Conservation (phyloP, 2,113 vertebrate genomes). For the Daubentonia madagascariensis region DNA sequence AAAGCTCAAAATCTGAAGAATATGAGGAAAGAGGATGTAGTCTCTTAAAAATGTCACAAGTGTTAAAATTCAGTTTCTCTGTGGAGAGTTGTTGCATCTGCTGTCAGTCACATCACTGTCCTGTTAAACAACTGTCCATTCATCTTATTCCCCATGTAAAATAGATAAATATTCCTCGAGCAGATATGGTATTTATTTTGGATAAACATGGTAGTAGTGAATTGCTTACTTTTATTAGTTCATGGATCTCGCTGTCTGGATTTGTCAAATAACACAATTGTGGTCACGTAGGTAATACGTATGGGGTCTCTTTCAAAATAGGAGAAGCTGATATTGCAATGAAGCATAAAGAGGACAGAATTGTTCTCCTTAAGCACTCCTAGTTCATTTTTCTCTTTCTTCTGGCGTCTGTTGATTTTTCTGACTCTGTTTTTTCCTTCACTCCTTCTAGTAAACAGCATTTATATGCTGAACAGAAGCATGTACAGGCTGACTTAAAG, state of each 20-base stretch:
- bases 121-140: background rate
- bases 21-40: background rate
- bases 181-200: background rate
- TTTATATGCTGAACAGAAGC: background rate
- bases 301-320: background rate
- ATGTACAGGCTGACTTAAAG: too few relatives aligned
- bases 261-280: background rate
- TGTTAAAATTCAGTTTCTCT: accelerated
- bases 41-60: background rate
- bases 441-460: background rate
- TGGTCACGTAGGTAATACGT: too few relatives aligned
- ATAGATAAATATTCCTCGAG: background rate
- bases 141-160: background rate
- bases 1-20: too few relatives aligned
- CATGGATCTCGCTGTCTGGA: background rate
- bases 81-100: accelerated
- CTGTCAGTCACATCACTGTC: accelerated
- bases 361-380: too few relatives aligned
- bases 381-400: background rate
- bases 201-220: too few relatives aligned
- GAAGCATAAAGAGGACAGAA: accelerated
- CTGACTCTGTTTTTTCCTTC: background rate
- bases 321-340: background rate
- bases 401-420: background rate
- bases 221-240: background rate